Percentiles rank a stretch among this genome's conserved stretches.
phyloP scores from a whole-genome alignment of 2,888 invertebrate genomes.

The Artemia sinica region DNA sequence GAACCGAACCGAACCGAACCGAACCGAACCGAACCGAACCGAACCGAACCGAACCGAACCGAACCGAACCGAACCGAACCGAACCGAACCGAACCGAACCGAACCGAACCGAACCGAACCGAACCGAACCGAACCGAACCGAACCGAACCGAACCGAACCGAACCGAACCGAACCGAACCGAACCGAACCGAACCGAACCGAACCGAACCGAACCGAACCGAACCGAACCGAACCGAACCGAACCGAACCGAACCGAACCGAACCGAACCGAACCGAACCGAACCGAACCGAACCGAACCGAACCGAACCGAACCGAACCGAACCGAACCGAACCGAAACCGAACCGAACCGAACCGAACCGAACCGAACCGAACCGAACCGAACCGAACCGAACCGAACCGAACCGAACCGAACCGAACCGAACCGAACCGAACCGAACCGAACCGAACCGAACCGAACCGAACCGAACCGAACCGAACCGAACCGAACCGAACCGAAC shows the following conservation, averaged over 20 bases:
- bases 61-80: no score
- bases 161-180: constrained; percentile 22
- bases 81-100: no score
- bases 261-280: constrained; percentile 22
- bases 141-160: constrained; percentile 22
- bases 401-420: constrained; percentile 23
- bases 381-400: no score
- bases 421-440: constrained; percentile 22
- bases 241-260: no score
- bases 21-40: constrained; percentile 23
- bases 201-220: constrained; percentile 16
- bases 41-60: constrained; percentile 22
- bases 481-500: constrained; percentile 23
- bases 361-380: constrained; percentile 22
- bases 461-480: constrained; percentile 22
- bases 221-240: constrained; percentile 22
- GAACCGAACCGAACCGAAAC: constrained; percentile 22
- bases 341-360: constrained; percentile 21
- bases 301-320: constrained; percentile 23
- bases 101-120: constrained; percentile 23
- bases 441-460: constrained; percentile 22
- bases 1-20: constrained; percentile 22
- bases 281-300: constrained; percentile 20
- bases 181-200: constrained; percentile 21
- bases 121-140: constrained; percentile 21